Base-by-base conservation (phyloP, 2,888 invertebrate species). In the Uloborus plumipes region DNA sequence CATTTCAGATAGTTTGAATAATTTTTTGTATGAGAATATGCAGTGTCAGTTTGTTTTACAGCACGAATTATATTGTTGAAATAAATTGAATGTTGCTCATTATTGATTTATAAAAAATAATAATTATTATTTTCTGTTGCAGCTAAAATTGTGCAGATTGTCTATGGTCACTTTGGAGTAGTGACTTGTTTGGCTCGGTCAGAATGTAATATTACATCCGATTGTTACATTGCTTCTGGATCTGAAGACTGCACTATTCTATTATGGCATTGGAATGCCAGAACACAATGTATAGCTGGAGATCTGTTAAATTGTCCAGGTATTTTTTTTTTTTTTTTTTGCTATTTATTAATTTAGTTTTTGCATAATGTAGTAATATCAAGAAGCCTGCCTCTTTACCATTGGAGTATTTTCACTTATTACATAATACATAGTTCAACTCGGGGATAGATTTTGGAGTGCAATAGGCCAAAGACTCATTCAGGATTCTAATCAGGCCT, bases 121-220 rank as follows among this genome's bases (percentile, higher is more conserved):
- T 65, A 65, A 49, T 3, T 13, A 39, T 2, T 65, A 15, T 0
- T 51, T 84, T 85, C 64, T 85, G 79, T 89, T 90, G 1, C 91
- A 96, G 98, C 97, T 0, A 96, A 97, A 92, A 97, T 99, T 88
- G 95, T 97, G 62, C 99, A 99, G 90, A 98, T 99, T 87, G 94
- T 99, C 73, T 99, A 98, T 90, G 99, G 99, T 0, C 99, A 99
- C 91, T 98, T 97, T 90, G 99, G 98, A 85, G 97, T 99, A 73
- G 99, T 99, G 86, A 99, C 99, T 15, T 99, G 99, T 90, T 92
- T 99, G 87, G 96, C 98, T 0, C 93, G 99, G 69, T 98, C 98
- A 1, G 99, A 99, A 90, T 98, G 98, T 90, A 98, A 98, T 90
- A 96, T 99, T 86, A 97, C 97, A n/a, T 96, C 97, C 0, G 99